These are phyloP conservation scores for Trigoniulus corallinus DNA, from an alignment of 1,140 invertebrate genomes.

Conservation along the genomic window DNA sequence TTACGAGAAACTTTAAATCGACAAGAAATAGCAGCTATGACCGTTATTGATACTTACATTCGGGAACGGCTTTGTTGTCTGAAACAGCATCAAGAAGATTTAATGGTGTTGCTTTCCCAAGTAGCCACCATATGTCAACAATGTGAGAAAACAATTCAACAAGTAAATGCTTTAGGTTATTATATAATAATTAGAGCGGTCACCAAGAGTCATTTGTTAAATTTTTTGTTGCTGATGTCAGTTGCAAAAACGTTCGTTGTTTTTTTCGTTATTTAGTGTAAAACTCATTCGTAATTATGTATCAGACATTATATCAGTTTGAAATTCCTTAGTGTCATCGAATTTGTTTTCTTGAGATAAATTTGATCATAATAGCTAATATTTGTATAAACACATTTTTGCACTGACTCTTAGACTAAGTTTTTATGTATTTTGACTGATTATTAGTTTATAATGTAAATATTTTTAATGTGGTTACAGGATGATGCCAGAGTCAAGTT, in stretches of 20 bases:
- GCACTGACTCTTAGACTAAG: too few species aligned
- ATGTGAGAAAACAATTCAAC: slow-evolving; percentile 35
- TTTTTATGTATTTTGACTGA: too few species aligned
- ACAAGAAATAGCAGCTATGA: slow-evolving; percentile 38
- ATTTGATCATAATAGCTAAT: background rate
- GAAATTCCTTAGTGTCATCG: background rate
- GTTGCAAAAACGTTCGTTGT: too few species aligned
- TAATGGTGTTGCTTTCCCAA: slow-evolving; percentile 36
- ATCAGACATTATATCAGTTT: too few species aligned
- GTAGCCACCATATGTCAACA: slow-evolving; percentile 38
- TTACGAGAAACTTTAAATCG: slow-evolving; percentile 32
- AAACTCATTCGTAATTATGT: too few species aligned
- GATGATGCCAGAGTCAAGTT: slow-evolving; percentile 38
- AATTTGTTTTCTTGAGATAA: background rate
- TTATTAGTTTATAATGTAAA: too few species aligned
- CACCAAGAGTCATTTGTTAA: too few species aligned
- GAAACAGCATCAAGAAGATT: slow-evolving; percentile 40
- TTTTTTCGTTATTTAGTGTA: too few species aligned
- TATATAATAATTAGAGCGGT: too few species aligned
- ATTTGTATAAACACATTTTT: too few species aligned
- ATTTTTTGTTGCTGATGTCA: too few species aligned
- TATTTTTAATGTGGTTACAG: slow-evolving; percentile 21
- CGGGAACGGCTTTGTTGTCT: slow-evolving; percentile 36
- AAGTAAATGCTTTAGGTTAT: too few species aligned
- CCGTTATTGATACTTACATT: slow-evolving; percentile 39